Evolutionary conservation across 2,888 invertebrate genomes (phyloP), one percentile per base, ranked within the genome.

Genomic region (Heliconius ethilla): DNA sequence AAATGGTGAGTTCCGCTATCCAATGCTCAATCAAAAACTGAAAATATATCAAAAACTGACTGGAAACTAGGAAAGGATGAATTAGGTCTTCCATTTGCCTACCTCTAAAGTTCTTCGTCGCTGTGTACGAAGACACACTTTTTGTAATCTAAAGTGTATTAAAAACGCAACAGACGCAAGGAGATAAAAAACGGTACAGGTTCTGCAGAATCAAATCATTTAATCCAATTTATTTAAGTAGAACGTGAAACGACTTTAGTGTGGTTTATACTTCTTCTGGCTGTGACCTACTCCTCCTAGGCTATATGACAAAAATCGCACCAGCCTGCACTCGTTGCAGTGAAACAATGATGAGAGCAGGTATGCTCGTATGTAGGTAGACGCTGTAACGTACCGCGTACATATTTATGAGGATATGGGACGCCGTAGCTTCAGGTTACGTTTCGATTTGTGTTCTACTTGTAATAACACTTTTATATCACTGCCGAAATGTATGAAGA

Each of bases 271-370:
- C 40, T 69, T 45, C 40, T 69, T 40, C 40, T 25, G 18, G 29
- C 51, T 70, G 70, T 76, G 76, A 76, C 76, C 76, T 70, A 76
- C 70, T 76, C 76, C 76, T 69, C 70, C 70, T 70, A 40, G n/a
- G 29, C 22, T 40, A 51, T 29, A 59, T 73, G 66, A 45, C 65
- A 77, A 76, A 77, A 67, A 66, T 72, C 59, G 65, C 66, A 65
- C 51, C 67, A 73, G 65, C 73, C 40, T 18, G 73, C 27, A 59
- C 66, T 73, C 77, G 66, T 66, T 73, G 72, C 66, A 40, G 66
- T 40, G 65, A 67, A 77, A 77, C 77, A 77, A 73, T 73, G 59
- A 73, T 59, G 77, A 73, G 59, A 73, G 37, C 55, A 55, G 55
- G 59, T 29, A 67, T 70, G 66, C n/a, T 25, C 25, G 66, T 27